Percentiles rank a stretch among this genome's conserved stretches.
Evolutionary conservation across 1,140 invertebrate species (phyloP).

Genomic region (Ditylenchus dipsaci): DNA sequence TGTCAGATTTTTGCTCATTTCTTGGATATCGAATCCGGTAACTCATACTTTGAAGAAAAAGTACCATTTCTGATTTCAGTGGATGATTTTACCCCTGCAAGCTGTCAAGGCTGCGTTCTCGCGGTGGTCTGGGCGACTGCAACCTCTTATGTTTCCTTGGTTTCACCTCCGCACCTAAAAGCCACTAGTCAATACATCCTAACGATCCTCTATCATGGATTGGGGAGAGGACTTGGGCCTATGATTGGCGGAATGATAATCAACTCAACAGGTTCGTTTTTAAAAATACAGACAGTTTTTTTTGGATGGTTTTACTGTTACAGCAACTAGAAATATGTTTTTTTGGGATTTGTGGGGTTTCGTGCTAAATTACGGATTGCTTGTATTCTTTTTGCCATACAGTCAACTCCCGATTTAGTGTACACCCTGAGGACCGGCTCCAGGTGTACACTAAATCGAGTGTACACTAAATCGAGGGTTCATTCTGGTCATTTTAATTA

Average conservation of each 20-base stretch:
- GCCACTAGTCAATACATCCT: constrained; percentile 38
- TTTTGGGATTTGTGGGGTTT: no score
- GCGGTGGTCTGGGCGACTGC: constrained; percentile 39
- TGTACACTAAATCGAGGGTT: no score
- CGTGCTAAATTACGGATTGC: no score
- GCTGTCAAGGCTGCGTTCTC: constrained; percentile 30
- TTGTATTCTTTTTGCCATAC: no score
- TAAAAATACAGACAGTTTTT: no score
- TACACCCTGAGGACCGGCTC: no score
- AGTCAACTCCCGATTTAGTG: no score
- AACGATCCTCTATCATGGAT: constrained; percentile 34
- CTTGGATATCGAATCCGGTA: constrained; percentile 45
- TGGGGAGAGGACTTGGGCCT: constrained; percentile 43
- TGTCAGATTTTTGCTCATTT: constrained; percentile 41
- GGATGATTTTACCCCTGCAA: constrained; percentile 43
- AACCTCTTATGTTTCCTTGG: constrained; percentile 44
- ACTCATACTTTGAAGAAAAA: not conserved
- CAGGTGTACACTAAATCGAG: no score
- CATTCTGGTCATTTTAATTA: no score
- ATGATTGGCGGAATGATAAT: constrained; percentile 44
- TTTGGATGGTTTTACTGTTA: no score
- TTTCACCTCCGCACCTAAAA: constrained; percentile 40
- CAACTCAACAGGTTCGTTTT: constrained; percentile 17
- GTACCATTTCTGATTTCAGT: not conserved
- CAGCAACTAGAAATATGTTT: no score